A percentile compares a stretch with the other conserved stretches of the same genome.
phyloP scores from a whole-genome alignment of 1,140 invertebrate genomes.

The Asobara japonica region DNA sequence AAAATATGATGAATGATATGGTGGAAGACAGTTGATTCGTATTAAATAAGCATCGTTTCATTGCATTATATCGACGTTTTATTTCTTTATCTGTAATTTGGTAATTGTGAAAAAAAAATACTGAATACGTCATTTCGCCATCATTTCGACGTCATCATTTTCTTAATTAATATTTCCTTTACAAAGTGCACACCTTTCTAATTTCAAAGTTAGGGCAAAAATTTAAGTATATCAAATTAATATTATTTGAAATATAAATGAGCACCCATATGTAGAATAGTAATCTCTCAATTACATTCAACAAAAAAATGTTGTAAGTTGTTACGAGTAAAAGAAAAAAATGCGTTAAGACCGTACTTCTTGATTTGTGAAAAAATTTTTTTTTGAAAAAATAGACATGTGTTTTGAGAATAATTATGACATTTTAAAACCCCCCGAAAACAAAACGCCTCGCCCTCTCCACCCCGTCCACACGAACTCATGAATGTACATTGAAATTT shows the following conservation, averaged over 20 bases:
- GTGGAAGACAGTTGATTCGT: neutral
- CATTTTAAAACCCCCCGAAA: neutral
- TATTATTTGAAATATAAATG: neutral
- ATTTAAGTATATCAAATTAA: neutral
- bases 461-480: slow-evolving; percentile 9
- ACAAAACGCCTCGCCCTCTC: neutral
- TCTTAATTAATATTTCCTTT: neutral
- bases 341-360: neutral
- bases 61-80: neutral
- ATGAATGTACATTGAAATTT: slow-evolving; percentile 15
- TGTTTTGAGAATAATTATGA: neutral
- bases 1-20: neutral
- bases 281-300: neutral
- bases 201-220: neutral
- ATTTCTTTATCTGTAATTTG: neutral
- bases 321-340: neutral
- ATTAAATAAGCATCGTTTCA: slow-evolving; percentile 11
- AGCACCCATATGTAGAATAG: neutral
- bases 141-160: neutral
- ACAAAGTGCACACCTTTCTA: neutral
- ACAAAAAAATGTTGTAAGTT: neutral
- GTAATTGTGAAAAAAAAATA: neutral
- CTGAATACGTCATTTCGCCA: neutral
- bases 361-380: neutral
- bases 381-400: neutral